phyloP scores from a whole-genome alignment of 2,797 vertebrate species.

The Chaenodraco wilsoni region DNA sequence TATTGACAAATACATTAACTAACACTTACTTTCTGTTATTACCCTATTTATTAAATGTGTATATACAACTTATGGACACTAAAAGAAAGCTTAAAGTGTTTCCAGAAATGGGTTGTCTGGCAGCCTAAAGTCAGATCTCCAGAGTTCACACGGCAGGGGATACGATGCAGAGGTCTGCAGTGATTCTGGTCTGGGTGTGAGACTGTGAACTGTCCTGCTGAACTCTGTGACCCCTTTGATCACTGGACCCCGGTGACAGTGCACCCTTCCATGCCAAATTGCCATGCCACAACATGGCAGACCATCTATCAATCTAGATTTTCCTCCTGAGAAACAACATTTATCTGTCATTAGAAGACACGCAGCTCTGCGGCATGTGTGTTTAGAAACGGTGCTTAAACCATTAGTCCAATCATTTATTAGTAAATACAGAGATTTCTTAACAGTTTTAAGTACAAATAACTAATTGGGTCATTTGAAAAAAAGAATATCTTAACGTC shows the following conservation, averaged over 20 bases:
- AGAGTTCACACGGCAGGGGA: slow-evolving; percentile 34
- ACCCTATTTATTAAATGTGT: neutral
- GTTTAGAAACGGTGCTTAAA: neutral
- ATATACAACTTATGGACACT: neutral
- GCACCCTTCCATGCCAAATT: slow-evolving; percentile 64
- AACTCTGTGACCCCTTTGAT: slow-evolving; percentile 73
- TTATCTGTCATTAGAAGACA: slow-evolving; percentile 1
- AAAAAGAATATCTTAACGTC: too few species aligned
- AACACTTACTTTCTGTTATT: neutral
- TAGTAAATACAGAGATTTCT: too few species aligned
- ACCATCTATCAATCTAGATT: slow-evolving; percentile 66
- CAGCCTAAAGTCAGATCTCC: slow-evolving; percentile 24
- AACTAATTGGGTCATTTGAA: neutral
- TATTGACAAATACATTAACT: neutral
- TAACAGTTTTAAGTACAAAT: neutral
- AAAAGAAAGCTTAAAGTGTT: neutral
- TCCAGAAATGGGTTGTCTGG: neutral
- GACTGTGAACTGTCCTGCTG: slow-evolving; percentile 61
- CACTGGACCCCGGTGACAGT: slow-evolving; percentile 67
- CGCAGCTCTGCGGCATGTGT: neutral
- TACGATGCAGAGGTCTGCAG: slow-evolving; percentile 32
- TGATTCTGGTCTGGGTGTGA: slow-evolving; percentile 41
- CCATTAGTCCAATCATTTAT: neutral
- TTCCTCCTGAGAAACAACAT: slow-evolving; percentile 25
- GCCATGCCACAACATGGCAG: slow-evolving; percentile 59